These are phyloP conservation scores for Eutrigla gurnardus DNA, from an alignment of 2,797 vertebrate genomes.

Conservation along the genomic window DNA sequence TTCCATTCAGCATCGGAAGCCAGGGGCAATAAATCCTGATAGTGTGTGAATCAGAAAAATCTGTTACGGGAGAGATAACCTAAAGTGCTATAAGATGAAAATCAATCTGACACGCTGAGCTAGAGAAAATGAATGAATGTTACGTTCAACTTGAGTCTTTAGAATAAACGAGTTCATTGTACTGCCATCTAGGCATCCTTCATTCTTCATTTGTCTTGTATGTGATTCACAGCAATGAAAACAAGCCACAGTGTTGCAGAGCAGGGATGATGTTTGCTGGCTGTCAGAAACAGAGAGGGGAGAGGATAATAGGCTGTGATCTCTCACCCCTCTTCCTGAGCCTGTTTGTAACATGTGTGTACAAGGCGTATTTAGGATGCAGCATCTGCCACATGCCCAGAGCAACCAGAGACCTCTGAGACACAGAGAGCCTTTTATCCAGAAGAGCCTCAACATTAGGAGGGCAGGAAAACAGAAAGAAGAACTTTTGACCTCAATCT, in stretches of 20 bases:
- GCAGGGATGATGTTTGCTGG: slow-evolving; percentile 61
- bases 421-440: slow-evolving; percentile 68
- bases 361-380: slow-evolving; percentile 74
- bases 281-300: slow-evolving; percentile 60
- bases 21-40: slow-evolving; percentile 41
- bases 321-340: slow-evolving; percentile 56
- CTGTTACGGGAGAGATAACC: slow-evolving; percentile 29
- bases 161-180: slow-evolving; percentile 26
- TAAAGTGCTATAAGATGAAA: slow-evolving; percentile 34
- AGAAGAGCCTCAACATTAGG: slow-evolving; percentile 53
- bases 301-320: slow-evolving; percentile 53
- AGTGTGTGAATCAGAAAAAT: slow-evolving; percentile 45
- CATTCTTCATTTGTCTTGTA: slow-evolving; percentile 18
- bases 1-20: slow-evolving; percentile 42
- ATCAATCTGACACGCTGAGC: slow-evolving; percentile 44
- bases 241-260: slow-evolving; percentile 33
- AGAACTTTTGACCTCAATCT: slow-evolving; percentile 63
- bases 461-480: slow-evolving; percentile 32
- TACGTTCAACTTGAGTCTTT: not conserved
- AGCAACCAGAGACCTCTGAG: slow-evolving; percentile 68
- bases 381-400: slow-evolving; percentile 64
- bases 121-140: not conserved
- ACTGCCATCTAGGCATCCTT: not conserved
- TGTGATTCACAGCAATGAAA: slow-evolving; percentile 44
- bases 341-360: slow-evolving; percentile 72